phyloP scores from a whole-genome alignment of 2,113 vertebrate genomes.

The Pycnonotus jocosus region DNA sequence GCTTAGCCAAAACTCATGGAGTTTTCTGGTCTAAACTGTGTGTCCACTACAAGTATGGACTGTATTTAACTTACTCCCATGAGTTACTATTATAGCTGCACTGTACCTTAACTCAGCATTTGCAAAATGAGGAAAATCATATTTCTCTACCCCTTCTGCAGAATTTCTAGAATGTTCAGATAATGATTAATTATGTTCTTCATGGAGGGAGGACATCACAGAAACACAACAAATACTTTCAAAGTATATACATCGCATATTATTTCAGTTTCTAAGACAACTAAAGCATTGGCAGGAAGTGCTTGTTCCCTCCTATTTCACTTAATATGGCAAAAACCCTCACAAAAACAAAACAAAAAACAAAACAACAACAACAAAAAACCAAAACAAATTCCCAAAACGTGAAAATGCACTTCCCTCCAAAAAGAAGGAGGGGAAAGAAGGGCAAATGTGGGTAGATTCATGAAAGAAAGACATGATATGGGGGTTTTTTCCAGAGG shows the following conservation, averaged over 20 bases:
- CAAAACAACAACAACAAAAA: too few relatives aligned
- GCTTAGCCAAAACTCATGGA: neutral
- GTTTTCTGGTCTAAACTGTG: neutral
- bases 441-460: neutral
- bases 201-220: neutral
- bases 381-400: too few relatives aligned
- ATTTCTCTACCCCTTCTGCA: neutral
- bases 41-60: neutral
- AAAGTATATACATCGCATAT: neutral
- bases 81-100: neutral
- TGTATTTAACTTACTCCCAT: neutral
- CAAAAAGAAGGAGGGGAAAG: neutral
- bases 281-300: neutral
- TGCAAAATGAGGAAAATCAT: neutral
- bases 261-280: neutral
- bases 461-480: neutral
- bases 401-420: neutral
- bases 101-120: neutral
- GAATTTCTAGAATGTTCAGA: neutral
- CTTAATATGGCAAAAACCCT: neutral
- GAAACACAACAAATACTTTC: neutral
- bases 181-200: neutral
- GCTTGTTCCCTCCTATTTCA: neutral
- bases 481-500: neutral
- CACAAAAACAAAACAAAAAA: too few relatives aligned